Base-by-base conservation (phyloP, 1,140 invertebrate species). In the Diplogasteroides magnus region DNA sequence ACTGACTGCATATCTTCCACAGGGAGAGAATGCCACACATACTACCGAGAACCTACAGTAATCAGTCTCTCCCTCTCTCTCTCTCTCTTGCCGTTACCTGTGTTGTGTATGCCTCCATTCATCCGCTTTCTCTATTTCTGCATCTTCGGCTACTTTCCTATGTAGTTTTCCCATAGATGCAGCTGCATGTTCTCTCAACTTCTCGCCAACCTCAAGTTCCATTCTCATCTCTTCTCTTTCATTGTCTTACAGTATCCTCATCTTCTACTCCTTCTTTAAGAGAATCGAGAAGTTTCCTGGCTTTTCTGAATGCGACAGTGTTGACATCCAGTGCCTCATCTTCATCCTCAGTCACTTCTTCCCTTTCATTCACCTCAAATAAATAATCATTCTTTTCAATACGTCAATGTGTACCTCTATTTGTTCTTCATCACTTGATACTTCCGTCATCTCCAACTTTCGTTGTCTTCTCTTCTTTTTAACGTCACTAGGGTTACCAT, bases 1-100 rank as follows among this genome's bases (percentile, higher is more conserved):
- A 56, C 73, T 74, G 37, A 74, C 72, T 28, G 68, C 28, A 56
- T 64, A 74, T 27, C 67, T 71, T 14, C 26, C 67, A 31, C 64
- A 56, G 32, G 73, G 73, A 28, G 63, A 70, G 37, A 75, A 48
- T 0, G 72, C 73, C 26, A 73, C 73, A 2, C 58, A 56, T 0
- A 77, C 15, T 1, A 65, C 64, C 23, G 59, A 62, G 26, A 72
- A 72, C 59, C 69, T 67, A 48, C 19, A 66, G 32, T 67, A 23
- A 48, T 37, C 57, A 58, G 32, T 58, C 59, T 32, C 14, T 48
- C 63, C 31, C 23, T n/a, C 26, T 25, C 55, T 29, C n/a, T 60
- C 59, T n/a, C 23, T 29, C 61, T 19, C 26, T 62, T 31, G 23
- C 29, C 28, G n/a, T 13, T 27, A 28, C 14, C 13, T 15, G 29